Evolutionary conservation across 2,113 vertebrate genomes (phyloP), one percentile per base, ranked within the genome.

Genomic region (Xenus cinereus): DNA sequence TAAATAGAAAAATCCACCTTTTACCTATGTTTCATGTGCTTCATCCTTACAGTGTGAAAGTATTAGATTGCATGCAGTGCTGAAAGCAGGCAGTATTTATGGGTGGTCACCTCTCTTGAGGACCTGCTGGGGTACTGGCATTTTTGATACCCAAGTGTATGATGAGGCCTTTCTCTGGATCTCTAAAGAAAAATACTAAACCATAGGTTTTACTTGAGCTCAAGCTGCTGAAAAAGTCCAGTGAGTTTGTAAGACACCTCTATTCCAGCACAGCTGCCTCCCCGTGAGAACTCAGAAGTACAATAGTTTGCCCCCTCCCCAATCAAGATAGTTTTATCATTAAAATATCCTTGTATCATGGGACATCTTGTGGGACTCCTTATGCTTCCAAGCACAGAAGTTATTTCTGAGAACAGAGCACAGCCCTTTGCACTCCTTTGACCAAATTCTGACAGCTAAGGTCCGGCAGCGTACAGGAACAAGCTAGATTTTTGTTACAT

Each of bases 301-400:
- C 88, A 69, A 69, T 37, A 63, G 54, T 41, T 89, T 81, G 3
- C 41, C 69, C 72, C 50, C 37, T 90, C 35, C 77, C 11, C 53
- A 68, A 9, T 92, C 77, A 79, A 91, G 89, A 73, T 12, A 83
- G 71, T 15, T 95, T 89, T 94, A 91, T 96, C 84, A 91, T 90
- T 75, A 93, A 84, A 94, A 94, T 95, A 79, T 94, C 77, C 67
- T 82, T 1, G 0, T 96, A 91, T 93, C 62, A 8, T 11, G 62
- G 45, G 59, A 95, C 86, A 77, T 92, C 85, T 74, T 74, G 66
- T 89, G 72, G 50, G 45, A 76, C 39, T 85, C 41, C 37, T 80
- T 69, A 68, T 0, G 1, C 82, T 95, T 78, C 73, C 50, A 89
- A 78, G 73, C 35, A 67, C 73, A 59, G n/a, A 77, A 77, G 46